These are phyloP conservation scores for Chondrilla cf. caribensis DNA, from an alignment of 37 sponge, comb jelly and placozoan species.

Conservation along the genomic window DNA sequence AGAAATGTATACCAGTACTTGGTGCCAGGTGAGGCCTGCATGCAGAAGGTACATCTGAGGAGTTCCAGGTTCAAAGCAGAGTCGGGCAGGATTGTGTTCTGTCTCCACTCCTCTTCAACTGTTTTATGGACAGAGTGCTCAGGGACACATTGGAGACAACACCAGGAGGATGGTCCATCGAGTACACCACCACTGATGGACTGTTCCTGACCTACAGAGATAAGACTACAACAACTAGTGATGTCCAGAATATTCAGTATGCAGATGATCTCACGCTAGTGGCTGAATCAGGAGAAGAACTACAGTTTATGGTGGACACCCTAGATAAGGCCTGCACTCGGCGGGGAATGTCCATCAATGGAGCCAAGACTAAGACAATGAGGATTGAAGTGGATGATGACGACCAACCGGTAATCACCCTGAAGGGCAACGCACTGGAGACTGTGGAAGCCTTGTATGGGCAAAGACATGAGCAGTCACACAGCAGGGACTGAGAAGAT, in stretches of 20 bases:
- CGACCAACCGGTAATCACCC: background rate
- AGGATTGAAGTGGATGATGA: background rate
- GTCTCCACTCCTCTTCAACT: too few relatives aligned
- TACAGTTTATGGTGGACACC: background rate
- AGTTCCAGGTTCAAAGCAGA: too few relatives aligned
- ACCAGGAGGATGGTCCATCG: too few relatives aligned
- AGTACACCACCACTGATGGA: background rate
- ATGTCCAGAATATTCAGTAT: background rate
- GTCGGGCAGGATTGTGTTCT: too few relatives aligned
- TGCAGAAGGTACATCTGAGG: background rate
- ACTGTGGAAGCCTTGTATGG: too few relatives aligned
- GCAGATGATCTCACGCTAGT: background rate
- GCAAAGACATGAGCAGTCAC: too few relatives aligned
- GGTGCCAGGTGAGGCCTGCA: slow-evolving; percentile 1
- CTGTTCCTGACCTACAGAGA: background rate
- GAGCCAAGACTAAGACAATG: slow-evolving; percentile 14
- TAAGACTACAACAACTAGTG: background rate
- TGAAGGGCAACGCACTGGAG: slow-evolving; percentile 4
- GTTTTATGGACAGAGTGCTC: too few relatives aligned
- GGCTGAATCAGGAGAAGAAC: background rate
- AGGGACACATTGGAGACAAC: too few relatives aligned
- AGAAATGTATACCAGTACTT: slow-evolving; percentile 4
- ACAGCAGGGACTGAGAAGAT: too few relatives aligned
- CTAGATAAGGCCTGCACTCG: background rate
- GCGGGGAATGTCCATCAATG: background rate